Conservation (phyloP, 2,888 invertebrate species). For the Athalia cordata region DNA sequence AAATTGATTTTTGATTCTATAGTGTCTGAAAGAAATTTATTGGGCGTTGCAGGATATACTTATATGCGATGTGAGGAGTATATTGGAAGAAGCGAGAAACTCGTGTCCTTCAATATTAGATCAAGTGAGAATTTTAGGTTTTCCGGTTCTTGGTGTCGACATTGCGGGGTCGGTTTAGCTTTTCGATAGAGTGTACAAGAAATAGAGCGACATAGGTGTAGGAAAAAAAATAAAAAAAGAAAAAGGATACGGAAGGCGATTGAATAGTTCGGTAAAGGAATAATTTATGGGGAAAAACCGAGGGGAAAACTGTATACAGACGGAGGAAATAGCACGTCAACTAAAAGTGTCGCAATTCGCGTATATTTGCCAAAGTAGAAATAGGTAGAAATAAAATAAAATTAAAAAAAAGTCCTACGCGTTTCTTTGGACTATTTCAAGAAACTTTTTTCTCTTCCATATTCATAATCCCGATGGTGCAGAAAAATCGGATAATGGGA, state of each 20-base stretch:
- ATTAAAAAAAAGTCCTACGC: too few relatives aligned
- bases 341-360: not conserved
- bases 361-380: not conserved
- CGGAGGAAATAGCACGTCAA: slow-evolving; percentile 11
- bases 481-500: too few relatives aligned
- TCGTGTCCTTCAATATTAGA: slow-evolving; percentile 38
- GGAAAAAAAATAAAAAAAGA: too few relatives aligned
- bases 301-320: not conserved
- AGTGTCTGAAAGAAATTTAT: slow-evolving; percentile 1
- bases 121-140: slow-evolving; percentile 36
- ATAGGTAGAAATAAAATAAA: too few relatives aligned
- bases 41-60: not conserved
- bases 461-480: too few relatives aligned
- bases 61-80: not conserved
- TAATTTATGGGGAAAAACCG: slow-evolving; percentile 18
- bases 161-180: slow-evolving; percentile 1
- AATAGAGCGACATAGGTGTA: too few relatives aligned
- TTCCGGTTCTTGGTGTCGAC: slow-evolving; percentile 17
- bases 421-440: too few relatives aligned
- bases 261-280: slow-evolving; percentile 41
- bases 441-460: too few relatives aligned
- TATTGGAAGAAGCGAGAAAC: not conserved
- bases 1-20: not conserved
- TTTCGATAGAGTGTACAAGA: not conserved
- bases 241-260: slow-evolving; percentile 24